phyloP scores from a whole-genome alignment of 1,140 invertebrate species.

The Globodera rostochiensis region DNA sequence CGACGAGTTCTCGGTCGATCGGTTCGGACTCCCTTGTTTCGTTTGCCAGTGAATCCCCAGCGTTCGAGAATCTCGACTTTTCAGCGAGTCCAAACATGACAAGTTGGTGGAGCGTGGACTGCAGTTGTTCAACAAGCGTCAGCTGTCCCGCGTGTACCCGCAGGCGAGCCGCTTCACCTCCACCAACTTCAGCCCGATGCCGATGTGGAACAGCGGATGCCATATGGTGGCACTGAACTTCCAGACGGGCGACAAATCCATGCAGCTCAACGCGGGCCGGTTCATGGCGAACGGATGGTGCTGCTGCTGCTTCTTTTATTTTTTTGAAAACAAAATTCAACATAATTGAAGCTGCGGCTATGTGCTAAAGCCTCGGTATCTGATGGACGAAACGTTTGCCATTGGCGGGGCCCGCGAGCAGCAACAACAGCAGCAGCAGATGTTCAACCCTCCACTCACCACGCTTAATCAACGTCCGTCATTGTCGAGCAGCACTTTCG shows the following conservation, averaged over 20 bases:
- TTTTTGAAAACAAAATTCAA: neutral
- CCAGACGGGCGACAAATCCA: slow-evolving; percentile 60
- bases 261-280: slow-evolving; percentile 64
- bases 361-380: slow-evolving; percentile 86
- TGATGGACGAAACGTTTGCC: slow-evolving; percentile 78
- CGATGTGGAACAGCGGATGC: slow-evolving; percentile 90
- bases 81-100: slow-evolving; percentile 60
- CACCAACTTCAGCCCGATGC: slow-evolving; percentile 91
- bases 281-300: slow-evolving; percentile 50
- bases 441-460: neutral
- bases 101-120: slow-evolving; percentile 62
- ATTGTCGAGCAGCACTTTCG: neutral
- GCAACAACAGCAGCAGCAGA: slow-evolving; percentile 8
- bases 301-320: neutral
- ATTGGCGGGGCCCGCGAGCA: neutral
- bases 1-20: too few species aligned
- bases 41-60: too few species aligned
- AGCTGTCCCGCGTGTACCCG: slow-evolving; percentile 85
- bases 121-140: slow-evolving; percentile 53
- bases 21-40: too few species aligned
- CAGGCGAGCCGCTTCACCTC: slow-evolving; percentile 90
- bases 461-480: neutral
- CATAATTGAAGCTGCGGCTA: slow-evolving; percentile 76
- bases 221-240: slow-evolving; percentile 76
- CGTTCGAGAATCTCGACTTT: too few species aligned